Evolutionary conservation across 2,888 invertebrate genomes (phyloP), one percentile per base, ranked within the genome.

Genomic region (Creontiades dilutus): DNA sequence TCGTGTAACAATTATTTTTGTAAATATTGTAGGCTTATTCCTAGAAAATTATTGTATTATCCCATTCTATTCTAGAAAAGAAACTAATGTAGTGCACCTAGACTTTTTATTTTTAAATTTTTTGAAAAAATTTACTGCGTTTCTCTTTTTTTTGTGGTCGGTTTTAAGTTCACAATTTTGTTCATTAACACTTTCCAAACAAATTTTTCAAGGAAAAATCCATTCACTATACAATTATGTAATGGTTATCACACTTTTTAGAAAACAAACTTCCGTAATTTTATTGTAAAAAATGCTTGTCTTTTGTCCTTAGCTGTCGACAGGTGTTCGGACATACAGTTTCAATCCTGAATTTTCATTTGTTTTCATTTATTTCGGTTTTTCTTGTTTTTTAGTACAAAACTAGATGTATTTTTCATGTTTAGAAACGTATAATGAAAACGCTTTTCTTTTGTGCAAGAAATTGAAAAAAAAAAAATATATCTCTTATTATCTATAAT

Each of bases 391-490:
- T 80, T 48, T 48, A 81, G 48, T 48, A 48, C 7, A 81, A 48
- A 61, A 75, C 46, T 86, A 86, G 86, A 57, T 14, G 86, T 86
- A 86, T 85, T 85, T 85, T 52, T 85, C 85, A 16, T 23, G 85
- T 55, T 84, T 48, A 82, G 16, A 52, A 82, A 57, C n/a, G n/a
- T n/a, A n/a, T 68, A 68, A 37, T 78, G 23, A 37, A n/a, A n/a
- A 61, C 4, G 19, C 19, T 23, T 19, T 46, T 76, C 16, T 7
- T 76, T 28, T 76, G 27, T 76, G 76, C 76, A 16, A 27, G 12
- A 76, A 27, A 76, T 13, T 76, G 9, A 23, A 5, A 76, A 12
- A 76, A 23, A n/a, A n/a, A n/a, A n/a, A n/a, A n/a, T n/a, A n/a
- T 28, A 27, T 76, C 5, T 28, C 28, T 55, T 23, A 52, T 84